These are phyloP conservation scores for Podiceps cristatus DNA, from an alignment of 2,113 vertebrate genomes.

Conservation along the genomic window DNA sequence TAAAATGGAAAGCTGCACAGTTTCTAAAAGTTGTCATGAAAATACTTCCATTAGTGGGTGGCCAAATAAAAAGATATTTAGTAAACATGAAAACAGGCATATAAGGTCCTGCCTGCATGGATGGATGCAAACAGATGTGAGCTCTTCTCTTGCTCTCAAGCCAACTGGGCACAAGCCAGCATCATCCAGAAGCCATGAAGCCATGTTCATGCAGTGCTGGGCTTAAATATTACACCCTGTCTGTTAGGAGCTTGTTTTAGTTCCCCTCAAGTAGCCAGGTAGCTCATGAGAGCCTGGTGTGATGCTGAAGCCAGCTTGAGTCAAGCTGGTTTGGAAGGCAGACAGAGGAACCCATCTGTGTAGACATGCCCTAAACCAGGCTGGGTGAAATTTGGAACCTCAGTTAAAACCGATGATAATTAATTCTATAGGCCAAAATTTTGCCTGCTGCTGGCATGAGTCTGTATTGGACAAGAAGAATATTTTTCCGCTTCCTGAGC, in stretches of 20 bases:
- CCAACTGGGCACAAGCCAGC: not conserved
- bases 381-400: conserved; percentile 16
- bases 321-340: conserved; percentile 10
- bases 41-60: conserved; percentile 22
- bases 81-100: conserved; percentile 19
- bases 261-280: not conserved
- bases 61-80: conserved; percentile 12
- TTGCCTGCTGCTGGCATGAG: not conserved
- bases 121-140: conserved; percentile 21
- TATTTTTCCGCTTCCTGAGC: not conserved
- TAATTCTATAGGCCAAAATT: conserved; percentile 32
- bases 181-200: not conserved
- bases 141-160: not conserved
- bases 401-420: conserved; percentile 27
- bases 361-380: conserved; percentile 57
- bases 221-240: not conserved
- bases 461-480: not conserved
- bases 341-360: conserved; percentile 49
- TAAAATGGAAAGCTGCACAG: not conserved
- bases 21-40: conserved; percentile 25
- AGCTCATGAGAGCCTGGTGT: rapidly evolving
- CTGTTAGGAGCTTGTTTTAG: not conserved
- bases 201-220: not conserved
- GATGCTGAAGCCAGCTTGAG: not conserved
- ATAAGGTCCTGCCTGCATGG: not conserved